Evolutionary conservation across 2,888 invertebrate species (phyloP), one percentile per base, ranked within the genome.

Genomic region (Tromatobia lineatoria): DNA sequence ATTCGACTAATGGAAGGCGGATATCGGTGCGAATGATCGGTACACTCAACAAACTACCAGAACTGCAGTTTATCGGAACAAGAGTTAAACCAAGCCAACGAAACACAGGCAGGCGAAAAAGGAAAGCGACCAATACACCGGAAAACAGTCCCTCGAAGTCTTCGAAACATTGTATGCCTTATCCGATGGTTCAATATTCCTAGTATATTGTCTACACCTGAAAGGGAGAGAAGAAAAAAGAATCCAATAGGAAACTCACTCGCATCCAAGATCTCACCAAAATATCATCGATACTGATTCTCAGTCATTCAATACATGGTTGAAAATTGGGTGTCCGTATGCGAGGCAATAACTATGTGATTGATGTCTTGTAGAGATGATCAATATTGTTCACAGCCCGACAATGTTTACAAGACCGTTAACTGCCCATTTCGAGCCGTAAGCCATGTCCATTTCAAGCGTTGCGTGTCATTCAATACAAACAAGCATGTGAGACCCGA

Each of bases 41-140:
- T 23, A 29, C 18, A 47, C 54, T 57, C 67, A 42, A 67, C 67
- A 67, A 23, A 13, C 23, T 25, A 25, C 38, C 38, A n/a, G 45
- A 11, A n/a, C 15, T 42, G 61, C 10, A 20, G 61, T 15, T 61
- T 29, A 20, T 34, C n/a, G 13, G n/a, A 52, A 70, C 47, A 10
- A 13, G 64, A 61, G 52, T n/a, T 64, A 52, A 50, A 79, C 34
- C 38, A 52, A 61, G 38, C 8, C 15, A 52, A n/a, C 61, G 79
- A 78, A 23, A 23, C 25, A n/a, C 29, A 29, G 13, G 20, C 18
- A 47, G 47, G 45, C 77, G 47, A 77, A 47, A 47, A 59, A 20
- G 61, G 73, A 77, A 71, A 34, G 42, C 20, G 45, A n/a, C 69
- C 61, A 61, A 47, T 59, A 59, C 38, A 57, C 1, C 23, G 38